Percentiles rank a stretch among this genome's conserved stretches.
Evolutionary conservation across 2,888 invertebrate species (phyloP).

Genomic region (Conops quadrifasciatus): DNA sequence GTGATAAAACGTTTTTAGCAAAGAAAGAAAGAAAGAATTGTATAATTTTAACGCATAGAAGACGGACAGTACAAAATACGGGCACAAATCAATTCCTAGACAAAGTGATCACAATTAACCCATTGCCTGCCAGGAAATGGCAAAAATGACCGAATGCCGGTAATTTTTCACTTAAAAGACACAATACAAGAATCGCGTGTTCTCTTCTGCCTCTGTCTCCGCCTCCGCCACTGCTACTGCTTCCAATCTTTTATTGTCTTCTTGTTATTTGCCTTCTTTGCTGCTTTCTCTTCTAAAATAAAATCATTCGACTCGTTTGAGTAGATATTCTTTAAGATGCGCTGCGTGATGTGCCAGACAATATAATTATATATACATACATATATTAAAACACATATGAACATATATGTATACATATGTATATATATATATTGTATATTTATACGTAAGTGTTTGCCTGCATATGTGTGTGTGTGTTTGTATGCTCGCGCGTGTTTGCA

Average conservation of each 20-base stretch:
- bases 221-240: background rate
- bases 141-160: constrained; percentile 32
- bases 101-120: background rate
- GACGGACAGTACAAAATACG: background rate
- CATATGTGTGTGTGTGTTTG: background rate
- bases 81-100: background rate
- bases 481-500: background rate
- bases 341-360: constrained; percentile 3
- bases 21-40: background rate
- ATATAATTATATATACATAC: too few relatives aligned
- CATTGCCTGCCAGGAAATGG: constrained; percentile 26
- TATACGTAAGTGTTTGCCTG: background rate
- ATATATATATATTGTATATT: background rate
- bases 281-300: too few relatives aligned
- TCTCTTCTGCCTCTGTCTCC: constrained; percentile 7
- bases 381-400: too few relatives aligned
- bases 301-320: background rate
- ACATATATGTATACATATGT: background rate
- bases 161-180: constrained; percentile 37
- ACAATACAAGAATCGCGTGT: background rate
- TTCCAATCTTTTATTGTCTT: background rate
- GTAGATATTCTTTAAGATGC: constrained; percentile 25
- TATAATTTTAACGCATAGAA: background rate
- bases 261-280: too few relatives aligned
- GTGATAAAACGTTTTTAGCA: background rate